phyloP scores from a whole-genome alignment of 2,888 invertebrate genomes.

The Tipula confusa region DNA sequence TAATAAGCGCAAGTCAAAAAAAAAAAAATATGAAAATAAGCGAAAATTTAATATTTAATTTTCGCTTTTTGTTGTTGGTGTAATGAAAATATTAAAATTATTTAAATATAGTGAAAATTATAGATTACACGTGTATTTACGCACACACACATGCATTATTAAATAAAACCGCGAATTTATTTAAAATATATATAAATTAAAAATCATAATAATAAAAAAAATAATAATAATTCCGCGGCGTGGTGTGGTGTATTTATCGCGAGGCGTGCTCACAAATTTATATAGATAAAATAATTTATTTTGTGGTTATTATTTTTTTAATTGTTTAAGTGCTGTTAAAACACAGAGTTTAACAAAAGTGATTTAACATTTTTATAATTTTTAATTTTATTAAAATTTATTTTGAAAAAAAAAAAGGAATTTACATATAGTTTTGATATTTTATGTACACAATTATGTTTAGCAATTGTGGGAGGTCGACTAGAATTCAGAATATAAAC shows the following conservation, averaged over 20 bases:
- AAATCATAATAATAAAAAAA: neutral
- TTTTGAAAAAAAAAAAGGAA: neutral
- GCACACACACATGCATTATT: neutral
- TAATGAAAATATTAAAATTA: neutral
- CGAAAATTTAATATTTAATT: neutral
- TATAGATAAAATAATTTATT: neutral
- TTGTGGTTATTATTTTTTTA: neutral
- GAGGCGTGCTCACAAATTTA: neutral
- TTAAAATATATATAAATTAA: neutral
- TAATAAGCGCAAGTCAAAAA: slow-evolving; percentile 25
- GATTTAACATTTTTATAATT: neutral
- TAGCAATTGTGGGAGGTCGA: neutral
- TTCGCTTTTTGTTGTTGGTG: neutral
- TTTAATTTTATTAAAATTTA: neutral
- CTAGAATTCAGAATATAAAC: neutral
- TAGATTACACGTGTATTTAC: neutral
- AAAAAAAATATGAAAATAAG: neutral
- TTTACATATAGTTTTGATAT: neutral
- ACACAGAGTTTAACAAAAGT: neutral
- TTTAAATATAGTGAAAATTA: slow-evolving; percentile 3
- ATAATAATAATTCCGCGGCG: neutral
- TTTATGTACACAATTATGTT: no score
- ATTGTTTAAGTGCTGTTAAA: neutral
- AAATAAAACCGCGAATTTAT: neutral
- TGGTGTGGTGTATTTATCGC: neutral